Percentiles rank a stretch among this genome's conserved stretches.
These are phyloP conservation scores for Eurois occulta DNA, from an alignment of 2,888 invertebrate species.

Conservation along the genomic window DNA sequence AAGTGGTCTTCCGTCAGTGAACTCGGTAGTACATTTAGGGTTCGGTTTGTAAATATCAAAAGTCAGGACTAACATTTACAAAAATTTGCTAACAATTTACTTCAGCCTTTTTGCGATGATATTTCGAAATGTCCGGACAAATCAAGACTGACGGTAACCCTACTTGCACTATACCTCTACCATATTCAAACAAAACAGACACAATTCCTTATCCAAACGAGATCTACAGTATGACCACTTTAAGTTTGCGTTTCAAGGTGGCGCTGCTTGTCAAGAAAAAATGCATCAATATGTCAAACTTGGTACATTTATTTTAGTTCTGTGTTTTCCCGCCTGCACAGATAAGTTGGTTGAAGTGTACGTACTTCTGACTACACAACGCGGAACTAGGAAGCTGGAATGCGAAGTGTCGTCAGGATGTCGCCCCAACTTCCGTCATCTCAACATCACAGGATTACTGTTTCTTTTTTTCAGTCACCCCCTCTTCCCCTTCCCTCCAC, in stretches of 20 bases:
- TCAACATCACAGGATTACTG: constrained; percentile 58
- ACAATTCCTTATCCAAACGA: constrained; percentile 33
- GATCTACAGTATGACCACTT: constrained; percentile 13
- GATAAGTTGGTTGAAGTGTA: background rate
- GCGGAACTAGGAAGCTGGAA: constrained; percentile 20
- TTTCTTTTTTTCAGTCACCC: constrained; percentile 40
- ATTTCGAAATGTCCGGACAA: background rate
- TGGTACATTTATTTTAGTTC: no score
- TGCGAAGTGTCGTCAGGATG: constrained; percentile 53
- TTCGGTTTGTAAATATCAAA: background rate
- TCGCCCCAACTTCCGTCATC: constrained; percentile 64
- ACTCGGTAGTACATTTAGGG: no score
- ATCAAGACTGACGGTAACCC: background rate
- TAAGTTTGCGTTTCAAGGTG: no score
- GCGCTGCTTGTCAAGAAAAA: no score
- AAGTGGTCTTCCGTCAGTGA: no score
- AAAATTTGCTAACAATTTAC: background rate
- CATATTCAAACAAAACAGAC: constrained; percentile 1
- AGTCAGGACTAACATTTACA: background rate
- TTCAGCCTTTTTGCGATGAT: background rate
- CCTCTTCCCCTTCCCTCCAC: background rate
- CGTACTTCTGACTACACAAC: background rate
- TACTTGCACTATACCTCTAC: background rate
- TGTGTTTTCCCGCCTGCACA: no score
- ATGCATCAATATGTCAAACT: no score